Evolutionary conservation across 2,797 vertebrate genomes (phyloP), one percentile per base, ranked within the genome.

Genomic region (Enteromius viviparus): DNA sequence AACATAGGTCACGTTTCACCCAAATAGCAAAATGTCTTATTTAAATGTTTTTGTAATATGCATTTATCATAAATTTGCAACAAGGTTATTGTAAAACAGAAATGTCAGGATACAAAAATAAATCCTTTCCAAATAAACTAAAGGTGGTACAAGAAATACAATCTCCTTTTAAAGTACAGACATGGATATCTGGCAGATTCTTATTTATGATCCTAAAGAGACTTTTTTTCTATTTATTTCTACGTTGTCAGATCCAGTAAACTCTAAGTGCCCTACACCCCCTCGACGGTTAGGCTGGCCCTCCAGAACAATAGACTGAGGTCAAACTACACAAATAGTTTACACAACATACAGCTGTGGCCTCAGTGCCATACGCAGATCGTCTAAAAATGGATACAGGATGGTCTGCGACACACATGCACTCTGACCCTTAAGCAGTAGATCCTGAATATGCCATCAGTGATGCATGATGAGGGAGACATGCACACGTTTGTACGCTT

Each of bases 281-380:
- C 10, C 51, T n/a, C n/a, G 45, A 71, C 66, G n/a, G 6, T 34
- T 66, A 55, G 45, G 26, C 40, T 71, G 42, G 60, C 3, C 17
- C 47, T 58, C 2, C 45, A 76, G 62, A 80, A 85, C 86, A 87
- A 85, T 87, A 69, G 76, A 14, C 53, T 3, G 17, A 77, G 76
- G 76, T 82, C 76, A 85, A 37, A 66, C 72, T 68, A 77, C 66
- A 64, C 32, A 58, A 81, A 77, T 77, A 80, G 29, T 58, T 74
- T 40, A 66, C 26, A 29, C 21, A 17, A 37, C 34, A 66, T 23
- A 55, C 47, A 42, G 49, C 60, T 76, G 72, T 75, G 62, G 78
- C 70, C 29, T 15, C 58, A 53, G 8, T 53, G 55, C 51, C 42
- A 34, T 37, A 58, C 21, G 4, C 53, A 74, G 23, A n/a, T 81